phyloP scores from a whole-genome alignment of 2,797 vertebrate genomes.

The Adrianichthys oophorus region DNA sequence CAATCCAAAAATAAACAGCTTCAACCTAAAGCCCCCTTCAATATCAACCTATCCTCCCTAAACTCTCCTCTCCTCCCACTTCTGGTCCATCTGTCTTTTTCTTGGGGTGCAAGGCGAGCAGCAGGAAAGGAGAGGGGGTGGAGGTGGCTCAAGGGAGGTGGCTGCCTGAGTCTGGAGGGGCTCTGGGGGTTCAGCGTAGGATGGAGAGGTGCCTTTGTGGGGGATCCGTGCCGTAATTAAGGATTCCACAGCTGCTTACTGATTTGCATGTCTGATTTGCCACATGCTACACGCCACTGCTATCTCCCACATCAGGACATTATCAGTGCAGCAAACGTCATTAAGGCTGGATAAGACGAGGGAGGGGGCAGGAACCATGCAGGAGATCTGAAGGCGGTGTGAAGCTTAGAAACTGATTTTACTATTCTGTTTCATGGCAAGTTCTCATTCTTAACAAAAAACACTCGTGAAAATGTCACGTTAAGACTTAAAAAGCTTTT shows the following conservation, averaged over 20 bases:
- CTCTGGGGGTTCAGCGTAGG: slow-evolving; percentile 26
- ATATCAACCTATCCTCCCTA: slow-evolving; percentile 44
- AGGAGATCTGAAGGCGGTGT: slow-evolving; percentile 43
- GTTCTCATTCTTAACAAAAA: too few relatives aligned
- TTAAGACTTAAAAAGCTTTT: too few relatives aligned
- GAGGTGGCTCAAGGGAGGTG: slow-evolving; percentile 24
- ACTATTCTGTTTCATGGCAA: slow-evolving; percentile 6
- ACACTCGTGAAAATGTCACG: neutral
- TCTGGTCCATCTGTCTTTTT: slow-evolving; percentile 77
- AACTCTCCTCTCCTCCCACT: slow-evolving; percentile 55
- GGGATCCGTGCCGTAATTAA: slow-evolving; percentile 71
- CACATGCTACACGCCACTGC: slow-evolving; percentile 65
- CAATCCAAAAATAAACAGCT: slow-evolving; percentile 62
- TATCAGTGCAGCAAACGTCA: slow-evolving; percentile 63
- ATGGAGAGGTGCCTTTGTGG: slow-evolving; percentile 71
- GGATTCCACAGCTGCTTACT: slow-evolving; percentile 79
- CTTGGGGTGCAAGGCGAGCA: slow-evolving; percentile 61
- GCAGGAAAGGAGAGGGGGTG: slow-evolving; percentile 48
- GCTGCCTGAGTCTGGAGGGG: slow-evolving; percentile 46
- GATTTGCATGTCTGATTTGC: slow-evolving; percentile 81
- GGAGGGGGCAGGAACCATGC: slow-evolving; percentile 50
- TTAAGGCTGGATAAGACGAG: slow-evolving; percentile 55
- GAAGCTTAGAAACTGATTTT: slow-evolving; percentile 30
- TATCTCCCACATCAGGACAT: slow-evolving; percentile 75
- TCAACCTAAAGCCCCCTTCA: slow-evolving; percentile 35